phyloP scores from a whole-genome alignment of 30 jellyfish, hydroid and myxozoan species.

The Mastigias papua region DNA sequence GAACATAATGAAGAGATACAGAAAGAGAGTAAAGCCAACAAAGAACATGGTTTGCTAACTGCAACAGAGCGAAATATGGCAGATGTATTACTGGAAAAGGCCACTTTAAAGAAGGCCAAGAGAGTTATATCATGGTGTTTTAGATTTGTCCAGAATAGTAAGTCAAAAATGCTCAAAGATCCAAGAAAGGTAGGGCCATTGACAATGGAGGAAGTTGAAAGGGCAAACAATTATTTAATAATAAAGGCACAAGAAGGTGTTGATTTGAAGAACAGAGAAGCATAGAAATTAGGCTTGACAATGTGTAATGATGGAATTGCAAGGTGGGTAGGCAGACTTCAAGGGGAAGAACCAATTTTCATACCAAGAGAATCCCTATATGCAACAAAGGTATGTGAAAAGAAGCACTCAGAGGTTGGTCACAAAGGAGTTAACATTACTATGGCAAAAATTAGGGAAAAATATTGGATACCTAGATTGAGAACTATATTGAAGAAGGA shows the following conservation, averaged over 20 bases:
- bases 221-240: slow-evolving; percentile 14
- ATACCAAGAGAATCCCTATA: slow-evolving; percentile 23
- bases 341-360: slow-evolving; percentile 47
- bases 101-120: slow-evolving; percentile 2
- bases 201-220: slow-evolving; percentile 46
- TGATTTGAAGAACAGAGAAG: slow-evolving; percentile 13
- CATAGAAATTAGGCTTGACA: slow-evolving; percentile 38
- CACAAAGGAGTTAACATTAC: slow-evolving; percentile 49
- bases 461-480: slow-evolving; percentile 52
- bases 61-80: neutral
- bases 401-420: slow-evolving; percentile 26
- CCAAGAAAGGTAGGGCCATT: slow-evolving; percentile 22
- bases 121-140: slow-evolving; percentile 30
- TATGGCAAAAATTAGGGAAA: slow-evolving; percentile 54
- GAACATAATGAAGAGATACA: neutral
- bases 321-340: slow-evolving; percentile 53
- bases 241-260: slow-evolving; percentile 21
- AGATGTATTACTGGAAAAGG: slow-evolving; percentile 3
- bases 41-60: neutral
- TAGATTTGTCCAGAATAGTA: slow-evolving; percentile 14
- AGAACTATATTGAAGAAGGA: slow-evolving; percentile 30
- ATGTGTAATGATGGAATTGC: slow-evolving; percentile 16
- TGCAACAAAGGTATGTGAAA: slow-evolving; percentile 37
- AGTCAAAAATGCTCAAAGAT: neutral
- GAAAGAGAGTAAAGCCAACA: neutral